Evolutionary conservation across 35 echinoderm and acorn worm genomes (phyloP).

Genomic region (Acanthaster planci): DNA sequence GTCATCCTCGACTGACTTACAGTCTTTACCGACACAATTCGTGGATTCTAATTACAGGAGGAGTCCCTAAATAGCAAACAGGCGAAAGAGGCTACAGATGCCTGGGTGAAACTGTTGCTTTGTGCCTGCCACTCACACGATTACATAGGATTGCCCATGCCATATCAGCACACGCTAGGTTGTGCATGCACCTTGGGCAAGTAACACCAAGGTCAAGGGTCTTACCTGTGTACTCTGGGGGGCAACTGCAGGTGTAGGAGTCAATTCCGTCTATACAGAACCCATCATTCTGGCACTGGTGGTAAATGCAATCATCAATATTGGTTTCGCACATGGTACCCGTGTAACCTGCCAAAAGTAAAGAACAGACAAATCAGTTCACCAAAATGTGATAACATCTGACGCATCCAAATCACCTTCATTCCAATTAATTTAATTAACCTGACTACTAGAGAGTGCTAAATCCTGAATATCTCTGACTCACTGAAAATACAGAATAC

Average conservation of each 20-base stretch:
- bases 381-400: neutral
- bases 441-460: too few relatives aligned
- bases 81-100: too few relatives aligned
- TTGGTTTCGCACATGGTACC: conserved; percentile 64
- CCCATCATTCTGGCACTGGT: conserved; percentile 70
- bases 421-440: neutral
- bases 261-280: conserved; percentile 60
- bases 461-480: too few relatives aligned
- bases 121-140: too few relatives aligned
- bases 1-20: too few relatives aligned
- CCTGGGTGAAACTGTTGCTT: too few relatives aligned
- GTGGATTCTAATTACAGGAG: too few relatives aligned
- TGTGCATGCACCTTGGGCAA: neutral
- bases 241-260: conserved; percentile 67
- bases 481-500: too few relatives aligned
- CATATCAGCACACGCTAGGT: neutral
- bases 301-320: conserved; percentile 69
- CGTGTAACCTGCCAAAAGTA: conserved; percentile 42
- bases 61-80: too few relatives aligned
- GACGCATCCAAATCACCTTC: neutral
- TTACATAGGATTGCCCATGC: too few relatives aligned
- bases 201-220: neutral
- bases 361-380: neutral
- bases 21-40: too few relatives aligned
- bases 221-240: conserved; percentile 62